Evolutionary conservation across 2,113 vertebrate genomes (phyloP), one percentile per base, ranked within the genome.

Genomic region (Dasyurus viverrinus): DNA sequence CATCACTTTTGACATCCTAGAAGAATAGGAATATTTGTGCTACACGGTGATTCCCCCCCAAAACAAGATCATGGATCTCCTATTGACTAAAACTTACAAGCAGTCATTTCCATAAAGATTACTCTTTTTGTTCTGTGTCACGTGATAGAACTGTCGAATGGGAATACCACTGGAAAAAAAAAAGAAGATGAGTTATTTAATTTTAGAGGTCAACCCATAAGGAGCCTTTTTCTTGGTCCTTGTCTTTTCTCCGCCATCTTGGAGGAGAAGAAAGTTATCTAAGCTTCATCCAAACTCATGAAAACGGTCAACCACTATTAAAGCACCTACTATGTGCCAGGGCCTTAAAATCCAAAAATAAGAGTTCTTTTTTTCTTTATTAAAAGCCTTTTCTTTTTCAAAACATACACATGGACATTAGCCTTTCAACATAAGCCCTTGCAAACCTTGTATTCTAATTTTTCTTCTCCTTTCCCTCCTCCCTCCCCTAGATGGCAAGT

Each of bases 81-180:
- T 68, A 12, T 16, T 1, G 50, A 92, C 54, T 90, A 93, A 93
- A 94, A 98, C 98, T 98, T 98, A 99, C 98, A 99, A 93, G 89
- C 99, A 98, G 94, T 99, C 98, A 93, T 99, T 99, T 52, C 97
- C 97, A 52, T 95, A 97, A 94, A 98, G 10, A 54, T 98, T 96
- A 93, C 97, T 99, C 97, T 98, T 99, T 94, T 97, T 99, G 94
- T 97, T 97, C 52, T 97, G 91, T 1, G 96, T 98, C 53, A 98
- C 54, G 68, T 98, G 93, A 93, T 97, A 97, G 50, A 94, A 96
- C 53, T 98, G 98, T 92, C 98, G 92, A 93, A 98, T 92, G 57
- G 94, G 96, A 97, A 98, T 47, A 47, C 96, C 97, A 94, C 99
- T 99, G 97, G 91, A 90, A 97, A 97, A 96, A 97, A 48, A 50